Percentiles rank a stretch among this genome's conserved stretches.
phyloP scores from a whole-genome alignment of 1,140 invertebrate species.

The Thrips palmi region DNA sequence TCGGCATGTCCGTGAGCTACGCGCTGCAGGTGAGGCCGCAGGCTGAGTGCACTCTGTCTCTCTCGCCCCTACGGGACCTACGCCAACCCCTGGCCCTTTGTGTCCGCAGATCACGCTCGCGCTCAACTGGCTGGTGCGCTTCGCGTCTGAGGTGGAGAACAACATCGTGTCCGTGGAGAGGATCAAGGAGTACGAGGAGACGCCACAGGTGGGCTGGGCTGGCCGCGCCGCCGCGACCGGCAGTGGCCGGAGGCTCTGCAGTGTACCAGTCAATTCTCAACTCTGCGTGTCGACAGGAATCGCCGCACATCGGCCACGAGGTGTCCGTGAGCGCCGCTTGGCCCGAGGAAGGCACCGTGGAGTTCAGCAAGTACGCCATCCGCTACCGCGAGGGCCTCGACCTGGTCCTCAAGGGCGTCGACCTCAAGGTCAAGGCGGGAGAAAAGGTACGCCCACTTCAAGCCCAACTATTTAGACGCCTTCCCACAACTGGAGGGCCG shows the following conservation, averaged over 20 bases:
- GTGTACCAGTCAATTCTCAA: no score
- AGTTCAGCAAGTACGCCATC: conserved; percentile 39
- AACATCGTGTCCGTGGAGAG: conserved; percentile 50
- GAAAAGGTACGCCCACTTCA: conserved; percentile 32
- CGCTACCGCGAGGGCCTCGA: conserved; percentile 31
- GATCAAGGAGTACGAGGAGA: conserved; percentile 40
- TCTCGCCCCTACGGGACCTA: no score
- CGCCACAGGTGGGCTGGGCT: conserved; percentile 21
- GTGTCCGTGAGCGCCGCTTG: conserved; percentile 30
- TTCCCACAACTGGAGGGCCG: no score
- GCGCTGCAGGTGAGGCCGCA: conserved; percentile 24
- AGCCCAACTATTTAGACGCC: no score
- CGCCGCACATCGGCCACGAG: conserved; percentile 14
- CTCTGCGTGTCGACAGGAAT: no score
- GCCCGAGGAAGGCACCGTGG: conserved; percentile 50
- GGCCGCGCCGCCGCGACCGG: no score
- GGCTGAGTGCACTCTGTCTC: no score
- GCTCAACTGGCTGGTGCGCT: conserved; percentile 41
- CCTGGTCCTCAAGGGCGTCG: conserved; percentile 29
- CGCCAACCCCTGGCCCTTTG: no score
- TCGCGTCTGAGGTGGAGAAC: conserved; percentile 41
- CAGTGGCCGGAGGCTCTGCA: no score
- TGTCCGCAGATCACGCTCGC: conserved; percentile 28
- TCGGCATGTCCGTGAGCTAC: conserved; percentile 32
- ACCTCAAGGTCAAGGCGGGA: conserved; percentile 22